Conservation (phyloP, 2,797 vertebrate genomes). For the Apogon hyalosoma region DNA sequence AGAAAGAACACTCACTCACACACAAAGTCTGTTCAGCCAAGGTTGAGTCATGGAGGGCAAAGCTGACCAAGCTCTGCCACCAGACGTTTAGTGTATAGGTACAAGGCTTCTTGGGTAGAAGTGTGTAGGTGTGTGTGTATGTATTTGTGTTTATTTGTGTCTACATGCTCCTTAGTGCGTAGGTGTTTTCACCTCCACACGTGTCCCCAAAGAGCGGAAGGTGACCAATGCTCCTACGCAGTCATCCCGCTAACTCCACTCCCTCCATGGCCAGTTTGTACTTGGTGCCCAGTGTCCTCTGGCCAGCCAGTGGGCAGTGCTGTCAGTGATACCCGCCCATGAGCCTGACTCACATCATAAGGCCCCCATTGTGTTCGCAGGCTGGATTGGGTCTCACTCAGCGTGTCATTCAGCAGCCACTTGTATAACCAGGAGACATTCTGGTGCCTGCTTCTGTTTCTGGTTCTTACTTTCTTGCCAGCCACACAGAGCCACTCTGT, state of each 20-base stretch:
- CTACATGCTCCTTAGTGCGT: conserved; percentile 6
- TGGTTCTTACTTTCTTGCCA: conserved; percentile 69
- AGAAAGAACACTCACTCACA: conserved; percentile 56
- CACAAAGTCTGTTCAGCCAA: conserved; percentile 67
- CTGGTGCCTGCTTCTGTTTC: conserved; percentile 82
- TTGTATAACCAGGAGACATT: conserved; percentile 83
- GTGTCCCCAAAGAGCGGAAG: conserved; percentile 51
- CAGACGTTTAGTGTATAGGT: conserved; percentile 52
- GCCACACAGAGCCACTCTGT: conserved; percentile 79
- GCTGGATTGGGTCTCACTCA: conserved; percentile 83
- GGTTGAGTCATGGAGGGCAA: conserved; percentile 64
- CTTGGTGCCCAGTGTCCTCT: conserved; percentile 70
- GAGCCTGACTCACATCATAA: conserved; percentile 82
- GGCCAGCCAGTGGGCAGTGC: conserved; percentile 75
- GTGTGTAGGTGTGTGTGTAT: conserved; percentile 34
- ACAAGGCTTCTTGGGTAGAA: conserved; percentile 18
- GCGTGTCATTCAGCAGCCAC: conserved; percentile 81
- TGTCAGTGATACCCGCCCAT: conserved; percentile 77
- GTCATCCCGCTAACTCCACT: conserved; percentile 55
- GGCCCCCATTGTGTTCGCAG: conserved; percentile 81
- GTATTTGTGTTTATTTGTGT: conserved; percentile 39
- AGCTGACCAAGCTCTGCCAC: conserved; percentile 56
- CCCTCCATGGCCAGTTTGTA: conserved; percentile 47
- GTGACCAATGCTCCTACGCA: conserved; percentile 55
- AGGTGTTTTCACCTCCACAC: conserved; percentile 52